Conservation (phyloP, 2,797 vertebrate genomes). For the Sus cebifrons region DNA sequence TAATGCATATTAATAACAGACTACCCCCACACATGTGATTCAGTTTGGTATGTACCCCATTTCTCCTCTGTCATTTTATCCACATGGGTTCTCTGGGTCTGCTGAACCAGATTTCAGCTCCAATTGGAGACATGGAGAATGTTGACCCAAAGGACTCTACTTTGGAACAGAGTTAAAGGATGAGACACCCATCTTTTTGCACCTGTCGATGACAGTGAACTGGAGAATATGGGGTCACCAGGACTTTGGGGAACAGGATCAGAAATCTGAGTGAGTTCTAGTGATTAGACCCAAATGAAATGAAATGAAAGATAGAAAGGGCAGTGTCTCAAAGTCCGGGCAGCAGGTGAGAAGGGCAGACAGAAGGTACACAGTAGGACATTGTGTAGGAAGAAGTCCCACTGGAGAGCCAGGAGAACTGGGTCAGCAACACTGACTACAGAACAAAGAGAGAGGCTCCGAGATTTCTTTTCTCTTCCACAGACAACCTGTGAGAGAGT, state of each 20-base stretch:
- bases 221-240: neutral
- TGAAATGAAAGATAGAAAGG: constrained; percentile 32
- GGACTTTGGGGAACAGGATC: constrained; percentile 29
- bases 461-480: neutral
- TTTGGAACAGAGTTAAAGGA: constrained; percentile 15
- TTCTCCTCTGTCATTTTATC: constrained; percentile 63
- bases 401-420: neutral
- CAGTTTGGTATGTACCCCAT: constrained; percentile 50
- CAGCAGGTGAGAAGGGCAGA: neutral
- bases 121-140: neutral
- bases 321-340: neutral
- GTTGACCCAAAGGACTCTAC: neutral
- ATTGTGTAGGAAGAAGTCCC: neutral
- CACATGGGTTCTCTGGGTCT: constrained; percentile 30
- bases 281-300: neutral
- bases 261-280: constrained; percentile 33
- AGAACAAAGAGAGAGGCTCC: neutral
- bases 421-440: neutral
- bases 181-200: neutral
- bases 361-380: neutral
- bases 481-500: neutral
- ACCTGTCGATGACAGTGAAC: neutral
- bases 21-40: constrained; percentile 66
- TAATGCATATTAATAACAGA: constrained; percentile 82
- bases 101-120: constrained; percentile 27